These are phyloP conservation scores for Cyphomyrmex costatus DNA, from an alignment of 1,140 invertebrate species.

Conservation along the genomic window DNA sequence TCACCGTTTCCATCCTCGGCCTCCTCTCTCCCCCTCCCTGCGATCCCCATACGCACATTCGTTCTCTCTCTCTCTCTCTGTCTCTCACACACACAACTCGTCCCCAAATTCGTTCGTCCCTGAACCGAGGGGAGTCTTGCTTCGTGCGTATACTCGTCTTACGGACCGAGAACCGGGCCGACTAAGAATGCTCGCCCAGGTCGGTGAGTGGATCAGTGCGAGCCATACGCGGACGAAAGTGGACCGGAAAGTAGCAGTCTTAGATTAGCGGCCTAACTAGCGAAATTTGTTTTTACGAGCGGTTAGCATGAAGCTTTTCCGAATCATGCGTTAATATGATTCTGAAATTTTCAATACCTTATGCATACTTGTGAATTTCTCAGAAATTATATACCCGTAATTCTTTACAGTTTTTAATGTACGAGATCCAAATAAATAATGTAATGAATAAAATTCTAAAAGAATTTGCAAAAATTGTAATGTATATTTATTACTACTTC, in stretches of 20 bases:
- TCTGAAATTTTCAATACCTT: background rate
- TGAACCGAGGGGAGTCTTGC: conserved; percentile 24
- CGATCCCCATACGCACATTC: conserved; percentile 28
- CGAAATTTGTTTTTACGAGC: conserved; percentile 14
- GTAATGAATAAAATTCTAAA: background rate
- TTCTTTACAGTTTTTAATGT: background rate
- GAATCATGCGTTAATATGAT: background rate
- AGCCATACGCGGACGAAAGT: conserved; percentile 40
- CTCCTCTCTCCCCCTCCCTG: background rate
- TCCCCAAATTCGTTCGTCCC: conserved; percentile 50
- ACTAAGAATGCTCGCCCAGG: conserved; percentile 15
- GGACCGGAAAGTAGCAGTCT: conserved; percentile 32
- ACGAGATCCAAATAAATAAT: too few species aligned
- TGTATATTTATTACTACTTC: background rate
- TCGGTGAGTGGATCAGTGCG: conserved; percentile 54
- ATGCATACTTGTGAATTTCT: background rate
- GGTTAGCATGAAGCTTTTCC: background rate
- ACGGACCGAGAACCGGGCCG: conserved; percentile 26
- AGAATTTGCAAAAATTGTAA: background rate
- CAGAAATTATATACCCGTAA: background rate
- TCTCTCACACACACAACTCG: background rate
- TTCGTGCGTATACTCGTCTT: background rate
- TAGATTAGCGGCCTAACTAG: background rate
- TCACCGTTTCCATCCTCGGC: conserved; percentile 26
- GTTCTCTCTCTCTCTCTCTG: conserved; percentile 4